Percentiles rank a stretch among this genome's conserved stretches.
phyloP scores from a whole-genome alignment of 2,888 invertebrate genomes.

The Oscheius sp. region DNA sequence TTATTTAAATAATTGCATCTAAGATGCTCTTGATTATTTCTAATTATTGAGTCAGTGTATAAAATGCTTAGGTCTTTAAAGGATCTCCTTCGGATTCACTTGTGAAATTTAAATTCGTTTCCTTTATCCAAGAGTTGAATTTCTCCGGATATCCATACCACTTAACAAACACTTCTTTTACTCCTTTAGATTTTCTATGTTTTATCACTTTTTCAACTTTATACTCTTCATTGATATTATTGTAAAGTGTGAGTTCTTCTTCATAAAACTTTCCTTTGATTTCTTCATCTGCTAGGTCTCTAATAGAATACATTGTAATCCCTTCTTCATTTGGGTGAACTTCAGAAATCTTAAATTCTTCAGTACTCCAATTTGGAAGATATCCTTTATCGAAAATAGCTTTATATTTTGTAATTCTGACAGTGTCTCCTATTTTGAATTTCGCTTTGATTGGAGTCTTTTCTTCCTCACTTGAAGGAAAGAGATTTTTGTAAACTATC shows the following conservation, averaged over 20 bases:
- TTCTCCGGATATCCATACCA: constrained; percentile 38
- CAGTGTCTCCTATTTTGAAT: constrained; percentile 26
- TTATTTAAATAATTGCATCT: no score
- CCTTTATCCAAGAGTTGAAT: background rate
- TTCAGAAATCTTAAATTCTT: constrained; percentile 35
- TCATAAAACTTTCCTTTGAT: constrained; percentile 47
- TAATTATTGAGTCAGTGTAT: constrained; percentile 1
- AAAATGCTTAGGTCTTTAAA: background rate
- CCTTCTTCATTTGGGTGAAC: constrained; percentile 19
- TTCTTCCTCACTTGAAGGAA: background rate
- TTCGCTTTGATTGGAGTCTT: background rate
- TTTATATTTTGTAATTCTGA: constrained; percentile 47
- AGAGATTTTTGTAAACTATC: constrained; percentile 16
- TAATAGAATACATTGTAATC: constrained; percentile 29
- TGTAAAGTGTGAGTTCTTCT: constrained; percentile 40
- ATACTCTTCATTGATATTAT: constrained; percentile 35
- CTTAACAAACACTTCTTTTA: background rate
- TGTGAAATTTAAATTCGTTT: background rate
- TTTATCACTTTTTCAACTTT: constrained; percentile 31
- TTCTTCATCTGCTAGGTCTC: constrained; percentile 39
- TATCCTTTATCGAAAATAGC: constrained; percentile 45
- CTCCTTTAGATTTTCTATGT: background rate
- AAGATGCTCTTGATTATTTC: constrained; percentile 18
- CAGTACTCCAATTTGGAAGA: constrained; percentile 40
- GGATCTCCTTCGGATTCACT: background rate